These are phyloP conservation scores for Apostichopus japonicus DNA, from an alignment of 35 echinoderm and acorn worm genomes.

Conservation along the genomic window DNA sequence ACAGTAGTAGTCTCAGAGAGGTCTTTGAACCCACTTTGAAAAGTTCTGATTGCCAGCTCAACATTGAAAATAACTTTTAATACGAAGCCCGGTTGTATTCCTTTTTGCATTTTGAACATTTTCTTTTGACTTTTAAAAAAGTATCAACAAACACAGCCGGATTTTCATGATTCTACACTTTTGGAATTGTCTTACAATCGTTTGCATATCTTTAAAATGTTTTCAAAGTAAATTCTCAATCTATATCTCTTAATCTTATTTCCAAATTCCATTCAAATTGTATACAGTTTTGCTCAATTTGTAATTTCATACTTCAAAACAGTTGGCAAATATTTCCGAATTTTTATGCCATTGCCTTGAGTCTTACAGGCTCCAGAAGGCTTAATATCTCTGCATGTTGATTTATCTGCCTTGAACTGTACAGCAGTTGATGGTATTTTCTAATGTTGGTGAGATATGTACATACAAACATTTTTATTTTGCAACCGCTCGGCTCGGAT, in stretches of 20 bases:
- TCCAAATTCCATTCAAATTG: background rate
- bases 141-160: background rate
- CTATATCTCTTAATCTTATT: background rate
- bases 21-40: background rate
- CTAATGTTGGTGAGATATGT: background rate
- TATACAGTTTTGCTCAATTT: background rate
- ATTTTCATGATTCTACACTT: background rate
- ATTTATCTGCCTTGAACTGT: background rate
- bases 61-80: background rate
- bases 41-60: background rate
- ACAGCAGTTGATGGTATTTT: background rate
- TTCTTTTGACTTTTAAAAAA: background rate
- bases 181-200: background rate
- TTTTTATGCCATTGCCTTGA: slow-evolving; percentile 1
- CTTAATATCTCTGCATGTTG: background rate
- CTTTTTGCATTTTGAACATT: background rate
- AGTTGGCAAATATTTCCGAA: background rate
- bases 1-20: background rate
- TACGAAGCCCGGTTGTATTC: background rate
- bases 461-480: background rate
- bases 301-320: background rate
- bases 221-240: too few species aligned
- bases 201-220: too few species aligned
- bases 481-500: background rate
- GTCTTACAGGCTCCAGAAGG: slow-evolving; percentile 1